These are phyloP conservation scores for Tribolium freemani DNA, from an alignment of 2,888 invertebrate genomes.

Conservation along the genomic window DNA sequence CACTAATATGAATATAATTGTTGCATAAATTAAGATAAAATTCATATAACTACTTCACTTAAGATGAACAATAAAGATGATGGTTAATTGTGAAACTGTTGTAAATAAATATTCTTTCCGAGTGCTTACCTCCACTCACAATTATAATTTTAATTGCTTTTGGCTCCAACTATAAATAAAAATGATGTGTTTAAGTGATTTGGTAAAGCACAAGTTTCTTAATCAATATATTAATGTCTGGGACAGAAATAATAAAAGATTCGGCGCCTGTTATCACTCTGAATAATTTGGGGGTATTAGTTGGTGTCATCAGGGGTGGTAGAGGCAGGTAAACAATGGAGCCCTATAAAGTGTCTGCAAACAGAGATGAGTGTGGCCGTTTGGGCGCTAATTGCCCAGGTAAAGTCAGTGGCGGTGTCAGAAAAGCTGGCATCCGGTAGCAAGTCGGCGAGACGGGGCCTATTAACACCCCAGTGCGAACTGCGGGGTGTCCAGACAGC, in stretches of 20 bases:
- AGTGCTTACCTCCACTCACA: not conserved
- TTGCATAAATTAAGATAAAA: conserved; percentile 11
- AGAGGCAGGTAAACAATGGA: conserved; percentile 36
- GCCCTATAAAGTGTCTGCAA: conserved; percentile 40
- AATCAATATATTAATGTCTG: too few relatives aligned
- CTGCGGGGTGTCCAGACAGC: conserved; percentile 48
- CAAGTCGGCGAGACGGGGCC: conserved; percentile 56
- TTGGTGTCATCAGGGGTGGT: conserved; percentile 19
- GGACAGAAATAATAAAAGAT: not conserved
- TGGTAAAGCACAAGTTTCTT: too few relatives aligned
- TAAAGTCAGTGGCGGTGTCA: conserved; percentile 43
- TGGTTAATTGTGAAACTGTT: conserved; percentile 17
- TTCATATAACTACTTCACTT: not conserved
- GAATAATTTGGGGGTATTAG: not conserved
- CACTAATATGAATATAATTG: conserved; percentile 17
- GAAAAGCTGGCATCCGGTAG: conserved; percentile 55
- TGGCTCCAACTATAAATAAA: not conserved
- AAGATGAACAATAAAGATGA: conserved; percentile 6
- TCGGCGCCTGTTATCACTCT: not conserved
- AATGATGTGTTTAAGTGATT: not conserved
- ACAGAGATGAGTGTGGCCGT: conserved; percentile 43
- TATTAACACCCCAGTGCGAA: conserved; percentile 62
- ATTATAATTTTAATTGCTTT: not conserved
- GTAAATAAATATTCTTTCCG: conserved; percentile 2
- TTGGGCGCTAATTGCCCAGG: conserved; percentile 46